Conservation (phyloP, 2,113 vertebrate genomes). For the Equus quagga region DNA sequence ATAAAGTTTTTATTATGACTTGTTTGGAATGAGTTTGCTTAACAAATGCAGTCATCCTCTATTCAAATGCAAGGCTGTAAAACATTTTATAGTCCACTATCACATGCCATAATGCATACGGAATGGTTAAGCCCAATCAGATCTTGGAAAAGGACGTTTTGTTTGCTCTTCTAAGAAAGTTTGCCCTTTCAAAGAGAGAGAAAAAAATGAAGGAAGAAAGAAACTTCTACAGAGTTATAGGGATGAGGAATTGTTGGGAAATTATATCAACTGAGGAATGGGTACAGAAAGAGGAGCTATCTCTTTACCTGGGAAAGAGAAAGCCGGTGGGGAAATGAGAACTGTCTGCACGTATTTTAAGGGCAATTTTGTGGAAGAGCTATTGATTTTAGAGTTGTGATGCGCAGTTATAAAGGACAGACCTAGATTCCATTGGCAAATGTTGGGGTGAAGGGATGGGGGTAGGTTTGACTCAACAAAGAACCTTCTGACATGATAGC, state of each 20-base stretch:
- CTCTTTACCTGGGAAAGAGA: constrained; percentile 28
- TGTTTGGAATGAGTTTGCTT: constrained; percentile 80
- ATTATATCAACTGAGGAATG: not conserved
- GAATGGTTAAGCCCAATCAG: constrained; percentile 59
- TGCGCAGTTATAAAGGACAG: not conserved
- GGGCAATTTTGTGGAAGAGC: not conserved
- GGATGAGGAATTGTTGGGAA: not conserved
- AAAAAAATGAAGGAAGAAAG: not conserved
- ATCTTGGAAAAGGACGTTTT: constrained; percentile 59
- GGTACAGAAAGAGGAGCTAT: not conserved
- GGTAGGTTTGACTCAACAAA: not conserved
- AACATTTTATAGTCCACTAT: constrained; percentile 71
- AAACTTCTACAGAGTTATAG: not conserved
- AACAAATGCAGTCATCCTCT: constrained; percentile 78
- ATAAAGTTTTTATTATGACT: constrained; percentile 80
- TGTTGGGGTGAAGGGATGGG: not conserved
- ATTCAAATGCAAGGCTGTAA: constrained; percentile 76
- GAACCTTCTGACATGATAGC: not conserved
- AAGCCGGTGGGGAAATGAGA: not conserved
- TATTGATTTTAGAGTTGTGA: not conserved
- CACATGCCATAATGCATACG: constrained; percentile 60
- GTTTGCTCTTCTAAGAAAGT: constrained; percentile 72
- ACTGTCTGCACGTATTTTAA: not conserved
- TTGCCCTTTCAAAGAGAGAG: not conserved
- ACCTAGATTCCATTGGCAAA: not conserved